phyloP scores from a whole-genome alignment of 2,888 invertebrate genomes.

The Latrodectus elegans region DNA sequence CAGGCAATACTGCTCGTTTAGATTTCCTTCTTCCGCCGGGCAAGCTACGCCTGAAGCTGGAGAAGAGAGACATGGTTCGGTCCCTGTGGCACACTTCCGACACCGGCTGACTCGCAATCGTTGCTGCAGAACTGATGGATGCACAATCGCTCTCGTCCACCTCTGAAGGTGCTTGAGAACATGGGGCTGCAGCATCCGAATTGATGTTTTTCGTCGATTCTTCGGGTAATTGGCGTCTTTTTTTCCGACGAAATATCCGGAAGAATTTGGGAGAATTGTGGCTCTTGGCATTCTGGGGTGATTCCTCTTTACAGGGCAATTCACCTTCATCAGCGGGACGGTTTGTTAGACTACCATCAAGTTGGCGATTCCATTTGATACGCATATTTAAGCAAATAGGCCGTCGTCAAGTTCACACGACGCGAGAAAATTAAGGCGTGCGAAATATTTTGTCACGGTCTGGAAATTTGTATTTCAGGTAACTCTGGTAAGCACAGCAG shows the following conservation, averaged over 20 bases:
- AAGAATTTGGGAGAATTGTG: slow-evolving; percentile 36
- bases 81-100: slow-evolving; percentile 52
- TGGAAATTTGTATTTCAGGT: background rate
- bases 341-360: slow-evolving; percentile 54
- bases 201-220: background rate
- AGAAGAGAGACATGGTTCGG: slow-evolving; percentile 51
- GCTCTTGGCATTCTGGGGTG: slow-evolving; percentile 2
- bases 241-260: slow-evolving; percentile 54
- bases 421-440: background rate
- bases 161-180: slow-evolving; percentile 10
- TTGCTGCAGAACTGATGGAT: slow-evolving; percentile 51
- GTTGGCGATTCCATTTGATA: slow-evolving; percentile 62
- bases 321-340: slow-evolving; percentile 15
- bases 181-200: background rate
- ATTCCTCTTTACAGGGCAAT: background rate
- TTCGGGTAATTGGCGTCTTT: background rate
- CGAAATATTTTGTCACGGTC: background rate
- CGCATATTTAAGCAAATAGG: slow-evolving; percentile 39
- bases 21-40: slow-evolving; percentile 37
- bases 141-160: slow-evolving; percentile 54
- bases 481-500: no score
- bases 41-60: slow-evolving; percentile 49
- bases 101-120: slow-evolving; percentile 45
- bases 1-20: slow-evolving; percentile 10
- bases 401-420: background rate